Evolutionary conservation across 2,888 invertebrate genomes (phyloP), one percentile per base, ranked within the genome.

Genomic region (Rhingia rostrata): DNA sequence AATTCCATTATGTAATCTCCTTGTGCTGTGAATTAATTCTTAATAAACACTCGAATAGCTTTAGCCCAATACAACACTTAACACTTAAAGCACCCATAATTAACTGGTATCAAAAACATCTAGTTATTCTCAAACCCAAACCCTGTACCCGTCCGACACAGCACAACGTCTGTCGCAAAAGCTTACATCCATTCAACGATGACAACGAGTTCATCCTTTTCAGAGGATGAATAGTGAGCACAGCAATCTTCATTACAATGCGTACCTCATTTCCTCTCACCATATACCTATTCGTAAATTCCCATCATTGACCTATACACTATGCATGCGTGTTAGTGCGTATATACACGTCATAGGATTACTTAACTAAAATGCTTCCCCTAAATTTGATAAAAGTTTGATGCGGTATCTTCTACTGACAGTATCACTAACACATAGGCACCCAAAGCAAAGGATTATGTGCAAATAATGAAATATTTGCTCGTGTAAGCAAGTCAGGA

Each of bases 391-490:
- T 74, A 22, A 81, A 75, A 75, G 63, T 75, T 75, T 81, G 39
- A 81, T 75, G 53, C 41, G 32, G 80, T 43, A 51, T 63, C 53
- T 45, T 63, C 37, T 56, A 56, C n/a, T 53, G 22, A 14, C 41
- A 30, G 69, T 14, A 12, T 10, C 30, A 1, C 22, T 22, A 22
- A 37, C 30, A 10, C 32, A 43, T 45, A 7, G 12, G 9, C 4
- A 9, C 14, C 30, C 22, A 49, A 7, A 22, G n/a, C 22, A 54
- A 72, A 56, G 66, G 63, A 77, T 77, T 77, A 82, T 77, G 35
- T 49, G 49, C 60, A 73, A 78, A 83, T 73, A 78, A 83, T 83
- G 72, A 73, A 83, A 83, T 83, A 58, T 78, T 83, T 63, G 83
- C 78, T 78, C 64, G 83, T 78, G 83, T 83, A 49, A 63, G 73